These are phyloP conservation scores for Malthinus flaveolus DNA, from an alignment of 2,888 invertebrate species.

Conservation along the genomic window DNA sequence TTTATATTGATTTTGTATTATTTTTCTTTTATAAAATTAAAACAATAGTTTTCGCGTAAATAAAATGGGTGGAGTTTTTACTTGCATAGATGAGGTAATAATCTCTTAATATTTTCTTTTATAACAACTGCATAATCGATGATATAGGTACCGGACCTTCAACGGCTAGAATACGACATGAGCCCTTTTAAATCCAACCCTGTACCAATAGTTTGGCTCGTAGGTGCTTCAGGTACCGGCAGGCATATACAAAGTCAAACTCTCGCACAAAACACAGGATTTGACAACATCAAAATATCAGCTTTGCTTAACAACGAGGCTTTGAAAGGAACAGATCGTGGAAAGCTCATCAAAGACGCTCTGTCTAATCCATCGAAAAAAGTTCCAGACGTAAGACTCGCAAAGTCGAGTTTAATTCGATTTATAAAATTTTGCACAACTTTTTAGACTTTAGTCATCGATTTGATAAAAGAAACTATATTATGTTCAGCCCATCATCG, in stretches of 20 bases:
- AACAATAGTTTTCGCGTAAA: not conserved
- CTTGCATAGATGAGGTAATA: conserved; percentile 36
- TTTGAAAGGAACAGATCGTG: conserved; percentile 57
- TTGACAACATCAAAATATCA: conserved; percentile 23
- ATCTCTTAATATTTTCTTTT: not conserved
- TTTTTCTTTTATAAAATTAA: conserved; percentile 3
- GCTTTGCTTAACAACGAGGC: conserved; percentile 55
- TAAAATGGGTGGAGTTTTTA: conserved; percentile 33
- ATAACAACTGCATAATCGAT: not conserved
- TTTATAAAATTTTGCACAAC: not conserved
- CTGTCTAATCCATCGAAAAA: conserved; percentile 54
- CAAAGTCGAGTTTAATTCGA: not conserved
- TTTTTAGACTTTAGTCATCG: conserved; percentile 58
- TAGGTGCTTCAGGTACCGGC: conserved; percentile 51
- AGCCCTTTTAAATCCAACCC: conserved; percentile 50
- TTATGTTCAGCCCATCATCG: conserved; percentile 46
- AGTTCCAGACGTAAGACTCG: conserved; percentile 43
- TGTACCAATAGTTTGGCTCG: conserved; percentile 58
- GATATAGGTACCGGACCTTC: conserved; percentile 37
- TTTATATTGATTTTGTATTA: not conserved
- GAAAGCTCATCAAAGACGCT: conserved; percentile 56
- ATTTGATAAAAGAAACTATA: conserved; percentile 62
- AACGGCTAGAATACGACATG: conserved; percentile 47
- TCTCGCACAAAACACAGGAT: conserved; percentile 37
- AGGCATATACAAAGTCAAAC: conserved; percentile 40